These are phyloP conservation scores for Parelbella ahira DNA, from an alignment of 2,888 invertebrate species.

Conservation along the genomic window DNA sequence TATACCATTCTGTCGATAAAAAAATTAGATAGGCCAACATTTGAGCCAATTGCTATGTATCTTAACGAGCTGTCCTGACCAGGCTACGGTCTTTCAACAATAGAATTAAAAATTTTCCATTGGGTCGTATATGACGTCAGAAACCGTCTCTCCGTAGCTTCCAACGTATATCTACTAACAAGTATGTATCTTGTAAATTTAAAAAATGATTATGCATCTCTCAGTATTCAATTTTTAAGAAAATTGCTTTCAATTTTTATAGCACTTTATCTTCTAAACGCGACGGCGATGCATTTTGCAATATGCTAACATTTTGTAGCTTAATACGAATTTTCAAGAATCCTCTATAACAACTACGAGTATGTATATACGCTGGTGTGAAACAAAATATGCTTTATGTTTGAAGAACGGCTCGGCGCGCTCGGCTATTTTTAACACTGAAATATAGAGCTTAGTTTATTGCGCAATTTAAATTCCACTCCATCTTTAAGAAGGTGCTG, in stretches of 20 bases:
- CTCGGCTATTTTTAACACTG: slow-evolving; percentile 1
- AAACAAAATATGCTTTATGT: slow-evolving; percentile 14
- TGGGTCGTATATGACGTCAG: too few relatives aligned
- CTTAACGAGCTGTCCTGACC: too few relatives aligned
- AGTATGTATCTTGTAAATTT: too few relatives aligned
- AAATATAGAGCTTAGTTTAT: slow-evolving; percentile 7
- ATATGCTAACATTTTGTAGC: slow-evolving; percentile 11
- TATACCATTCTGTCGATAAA: too few relatives aligned
- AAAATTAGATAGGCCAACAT: too few relatives aligned
- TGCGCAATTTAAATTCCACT: neutral
- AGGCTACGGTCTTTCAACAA: too few relatives aligned
- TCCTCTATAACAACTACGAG: neutral
- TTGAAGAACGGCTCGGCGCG: slow-evolving; percentile 1
- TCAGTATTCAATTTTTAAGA: too few relatives aligned
- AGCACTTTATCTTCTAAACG: slow-evolving; percentile 9
- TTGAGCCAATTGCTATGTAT: too few relatives aligned
- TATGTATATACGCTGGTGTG: slow-evolving; percentile 11
- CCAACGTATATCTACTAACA: too few relatives aligned
- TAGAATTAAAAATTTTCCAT: too few relatives aligned
- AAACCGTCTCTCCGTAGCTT: too few relatives aligned
- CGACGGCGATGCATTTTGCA: slow-evolving; percentile 10
- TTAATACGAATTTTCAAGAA: slow-evolving; percentile 6
- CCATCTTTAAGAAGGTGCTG: neutral
- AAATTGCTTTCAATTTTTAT: slow-evolving; percentile 1
- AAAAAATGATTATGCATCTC: too few relatives aligned